Percentiles rank a stretch among this genome's conserved stretches.
phyloP scores from a whole-genome alignment of 2,113 vertebrate genomes.

The Taxidea taxus region DNA sequence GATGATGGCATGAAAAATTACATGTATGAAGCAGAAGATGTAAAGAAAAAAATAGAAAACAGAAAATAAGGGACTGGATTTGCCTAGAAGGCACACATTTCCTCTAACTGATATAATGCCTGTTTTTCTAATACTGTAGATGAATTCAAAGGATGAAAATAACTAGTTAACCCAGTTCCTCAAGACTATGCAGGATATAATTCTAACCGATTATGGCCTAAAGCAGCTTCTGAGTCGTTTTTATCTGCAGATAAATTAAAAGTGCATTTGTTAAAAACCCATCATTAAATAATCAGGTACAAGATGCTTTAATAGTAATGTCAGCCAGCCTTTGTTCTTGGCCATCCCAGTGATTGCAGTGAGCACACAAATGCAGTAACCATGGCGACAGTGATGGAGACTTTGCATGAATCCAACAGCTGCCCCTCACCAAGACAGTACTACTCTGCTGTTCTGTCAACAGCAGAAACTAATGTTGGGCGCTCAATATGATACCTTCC shows the following conservation, averaged over 20 bases:
- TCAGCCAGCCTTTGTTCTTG: neutral
- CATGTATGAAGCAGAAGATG: conserved; percentile 85
- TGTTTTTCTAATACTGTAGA: conserved; percentile 61
- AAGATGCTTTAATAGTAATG: neutral
- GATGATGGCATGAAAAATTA: conserved; percentile 89
- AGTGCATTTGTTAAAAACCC: neutral
- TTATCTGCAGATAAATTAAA: neutral
- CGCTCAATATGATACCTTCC: neutral
- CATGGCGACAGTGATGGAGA: neutral
- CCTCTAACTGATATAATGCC: conserved; percentile 54
- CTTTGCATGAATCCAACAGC: neutral
- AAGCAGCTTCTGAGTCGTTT: neutral
- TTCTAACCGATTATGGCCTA: conserved; percentile 47
- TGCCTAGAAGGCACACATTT: neutral
- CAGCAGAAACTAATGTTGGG: neutral
- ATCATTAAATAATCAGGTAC: neutral
- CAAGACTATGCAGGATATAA: neutral
- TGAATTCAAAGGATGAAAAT: conserved; percentile 10
- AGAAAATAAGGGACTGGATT: conserved; percentile 59
- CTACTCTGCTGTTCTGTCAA: neutral
- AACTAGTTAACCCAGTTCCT: neutral
- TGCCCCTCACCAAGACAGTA: neutral
- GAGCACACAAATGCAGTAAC: neutral
- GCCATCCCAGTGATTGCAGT: neutral
- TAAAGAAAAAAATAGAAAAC: conserved; percentile 87